Base-by-base conservation (phyloP, 2,888 invertebrate genomes). In the Agonopterix subpropinquella region DNA sequence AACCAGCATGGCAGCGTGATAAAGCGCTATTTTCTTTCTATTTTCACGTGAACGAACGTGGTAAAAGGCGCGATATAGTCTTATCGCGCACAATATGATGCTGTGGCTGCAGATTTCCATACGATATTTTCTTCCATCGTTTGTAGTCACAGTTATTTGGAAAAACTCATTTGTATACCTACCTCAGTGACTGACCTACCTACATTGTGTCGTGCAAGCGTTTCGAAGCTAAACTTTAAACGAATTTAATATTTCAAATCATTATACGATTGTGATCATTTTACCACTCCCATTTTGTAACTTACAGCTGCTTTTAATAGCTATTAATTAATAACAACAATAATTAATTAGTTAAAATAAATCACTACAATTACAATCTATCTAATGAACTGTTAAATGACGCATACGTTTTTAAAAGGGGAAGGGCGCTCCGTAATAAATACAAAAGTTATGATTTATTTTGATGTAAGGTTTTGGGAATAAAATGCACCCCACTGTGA, bases 361-460 rank as follows among this genome's bases (percentile, higher is more conserved):
- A 50, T 47, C 47, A 44, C 37, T 18, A 15, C 47, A 50, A 47
- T 50, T 50, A 50, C 42, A 44, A 28, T 28, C 28, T 45, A 11
- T 43, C 37, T 52, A 53, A 52, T 54, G 52, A 54, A 53, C 55
- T 56, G 47, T 44, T 43, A 48, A 52, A 50, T 42, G 50, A 52
- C 50, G 53, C 53, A 50, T 52, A 48, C 53, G 55, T 57, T 54
- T 53, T 49, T 47, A 50, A 55, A 58, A 55, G 45, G 53, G 53
- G 47, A 51, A 41, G 48, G 54, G 42, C 56, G 36, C 47, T 28
- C 39, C 41, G 28, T 46, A 13, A 36, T 11, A 45, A 45, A 42
- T 39, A 47, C 42, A 43, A 13, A 8, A 9, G 41, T 49, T 44
- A 28, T 50, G 50, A 50, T 52, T 48, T 48, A 48, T 48, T 48